Evolutionary conservation across 2,113 vertebrate genomes (phyloP).

Genomic region (Tetrax tetrax): DNA sequence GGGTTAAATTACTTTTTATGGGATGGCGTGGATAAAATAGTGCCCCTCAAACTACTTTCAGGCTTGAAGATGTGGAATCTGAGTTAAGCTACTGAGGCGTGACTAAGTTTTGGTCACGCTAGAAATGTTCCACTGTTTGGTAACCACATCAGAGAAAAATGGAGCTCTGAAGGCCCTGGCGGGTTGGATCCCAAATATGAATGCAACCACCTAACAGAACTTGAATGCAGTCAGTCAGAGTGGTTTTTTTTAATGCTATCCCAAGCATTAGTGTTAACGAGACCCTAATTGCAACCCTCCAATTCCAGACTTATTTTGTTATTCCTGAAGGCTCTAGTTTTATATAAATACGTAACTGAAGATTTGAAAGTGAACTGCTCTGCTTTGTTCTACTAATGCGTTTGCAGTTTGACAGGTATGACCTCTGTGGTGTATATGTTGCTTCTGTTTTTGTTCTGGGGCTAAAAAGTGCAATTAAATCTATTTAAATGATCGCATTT

Average conservation of each 20-base stretch:
- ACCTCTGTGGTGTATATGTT: not conserved
- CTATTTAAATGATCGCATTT: not conserved
- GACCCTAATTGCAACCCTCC: not conserved
- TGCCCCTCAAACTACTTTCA: constrained; percentile 29
- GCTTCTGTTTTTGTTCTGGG: not conserved
- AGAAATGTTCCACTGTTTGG: constrained; percentile 58
- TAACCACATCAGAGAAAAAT: constrained; percentile 54
- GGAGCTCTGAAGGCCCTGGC: not conserved
- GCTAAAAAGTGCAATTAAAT: not conserved
- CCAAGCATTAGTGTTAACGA: not conserved
- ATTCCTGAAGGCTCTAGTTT: not conserved
- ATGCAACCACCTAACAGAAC: constrained; percentile 36
- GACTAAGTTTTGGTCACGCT: constrained; percentile 53
- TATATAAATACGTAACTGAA: not conserved
- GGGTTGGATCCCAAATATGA: constrained; percentile 32
- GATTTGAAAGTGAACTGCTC: not conserved
- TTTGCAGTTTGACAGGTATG: not conserved
- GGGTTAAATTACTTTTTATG: not conserved
- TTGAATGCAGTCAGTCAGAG: not conserved
- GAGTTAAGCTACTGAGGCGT: constrained; percentile 53
- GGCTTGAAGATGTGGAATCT: constrained; percentile 43
- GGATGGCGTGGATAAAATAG: not conserved
- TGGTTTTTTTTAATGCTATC: not conserved
- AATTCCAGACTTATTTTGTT: not conserved
- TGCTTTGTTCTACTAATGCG: not conserved